phyloP scores from a whole-genome alignment of 2,113 vertebrate species.

The Sinocyclocheilus maitianheensis region DNA sequence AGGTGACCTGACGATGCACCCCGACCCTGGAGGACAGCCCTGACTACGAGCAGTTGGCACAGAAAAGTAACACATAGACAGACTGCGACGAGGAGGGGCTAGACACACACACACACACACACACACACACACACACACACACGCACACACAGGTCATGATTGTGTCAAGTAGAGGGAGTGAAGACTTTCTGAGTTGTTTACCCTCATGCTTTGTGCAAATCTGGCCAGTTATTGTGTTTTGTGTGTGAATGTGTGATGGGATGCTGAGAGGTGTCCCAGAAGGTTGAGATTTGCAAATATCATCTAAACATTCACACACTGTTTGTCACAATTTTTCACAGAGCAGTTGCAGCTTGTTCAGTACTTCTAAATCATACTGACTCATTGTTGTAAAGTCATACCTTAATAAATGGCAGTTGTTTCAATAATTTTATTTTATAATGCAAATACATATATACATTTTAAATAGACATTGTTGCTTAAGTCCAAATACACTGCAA shows the following conservation, averaged over 20 bases:
- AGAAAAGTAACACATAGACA: constrained; percentile 59
- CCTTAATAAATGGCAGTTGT: no score
- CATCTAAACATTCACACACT: not conserved
- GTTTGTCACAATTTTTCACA: not conserved
- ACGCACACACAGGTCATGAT: constrained; percentile 66
- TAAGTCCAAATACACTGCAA: no score
- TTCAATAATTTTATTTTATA: no score
- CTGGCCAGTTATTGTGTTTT: constrained; percentile 43
- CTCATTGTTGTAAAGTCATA: no score
- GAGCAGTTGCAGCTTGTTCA: not conserved
- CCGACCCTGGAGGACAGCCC: constrained; percentile 52
- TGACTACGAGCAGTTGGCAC: constrained; percentile 61
- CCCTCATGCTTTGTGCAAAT: constrained; percentile 67
- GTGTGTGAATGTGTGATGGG: constrained; percentile 23
- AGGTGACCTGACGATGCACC: constrained; percentile 72
- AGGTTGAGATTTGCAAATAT: not conserved
- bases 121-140: constrained; percentile 17
- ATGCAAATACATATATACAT: no score
- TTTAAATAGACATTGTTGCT: no score
- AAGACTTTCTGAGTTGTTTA: constrained; percentile 74
- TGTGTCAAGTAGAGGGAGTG: constrained; percentile 75
- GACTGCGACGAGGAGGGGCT: constrained; percentile 49
- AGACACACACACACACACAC: constrained; percentile 43
- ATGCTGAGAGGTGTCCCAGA: not conserved
- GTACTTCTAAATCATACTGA: not conserved